Base-by-base conservation (phyloP, 35 echinoderm and acorn worm species). In the Chiridota heheva region DNA sequence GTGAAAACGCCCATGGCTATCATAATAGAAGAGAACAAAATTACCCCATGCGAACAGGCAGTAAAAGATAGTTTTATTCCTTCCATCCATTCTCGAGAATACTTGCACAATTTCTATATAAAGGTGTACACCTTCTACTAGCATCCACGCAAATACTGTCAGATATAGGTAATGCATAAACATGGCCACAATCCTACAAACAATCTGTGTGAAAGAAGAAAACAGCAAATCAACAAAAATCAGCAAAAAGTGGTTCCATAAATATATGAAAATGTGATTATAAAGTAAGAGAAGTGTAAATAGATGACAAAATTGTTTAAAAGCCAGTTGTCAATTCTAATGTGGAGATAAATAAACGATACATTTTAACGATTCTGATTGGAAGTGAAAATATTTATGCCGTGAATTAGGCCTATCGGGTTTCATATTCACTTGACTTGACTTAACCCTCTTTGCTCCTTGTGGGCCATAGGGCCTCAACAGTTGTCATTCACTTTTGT, bases 61-160 rank as follows among this genome's bases (percentile, higher is more conserved):
- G 28, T 78, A 78, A 28, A 60, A 30, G 4, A 62, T 18, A 25
- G 75, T 78, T 62, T 78, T 78, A 35, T n/a, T 78, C 42, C 33
- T 78, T 15, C 75, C 75, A 22, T 78, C 75, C 35, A 78, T 60
- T n/a, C 75, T 49, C 33, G 75, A 78, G 36, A 78, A 78, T 36
- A 78, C 75, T 39, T 78, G 78, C 26, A 97, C 80, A 22, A 97
- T 68, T 72, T 88, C 85, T 22, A 76, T 64, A 55, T 97, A 97
- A 10, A 97, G 84, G 70, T 97, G 88, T 28, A 97, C 49, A 4
- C 88, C 93, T 57, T 97, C 93, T 36, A 91, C 78, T 29, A 97
- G 22, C 93, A 97, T 91, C 93, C 93, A 97, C 25, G 84, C 44
- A 44, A 97, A 97, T 7, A 97, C 88, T 2, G 93, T 82, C 8